Percentiles rank a stretch among this genome's conserved stretches.
Conservation (phyloP, 2,113 vertebrate species). For the Oriolus oriolus region DNA sequence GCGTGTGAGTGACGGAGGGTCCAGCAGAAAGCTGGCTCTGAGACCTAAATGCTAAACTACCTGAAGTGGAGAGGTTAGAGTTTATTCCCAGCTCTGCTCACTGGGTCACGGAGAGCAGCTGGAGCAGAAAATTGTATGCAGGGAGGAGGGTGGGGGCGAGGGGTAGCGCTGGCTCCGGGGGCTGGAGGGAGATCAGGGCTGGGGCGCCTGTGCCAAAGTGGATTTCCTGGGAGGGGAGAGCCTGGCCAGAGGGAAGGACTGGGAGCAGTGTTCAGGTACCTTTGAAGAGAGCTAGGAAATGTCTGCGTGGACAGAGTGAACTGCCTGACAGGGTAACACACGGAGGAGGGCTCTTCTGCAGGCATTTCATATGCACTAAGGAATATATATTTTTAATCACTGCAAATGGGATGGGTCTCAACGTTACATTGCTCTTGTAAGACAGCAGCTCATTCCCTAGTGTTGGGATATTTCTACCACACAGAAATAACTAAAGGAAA, state of each 20-base stretch:
- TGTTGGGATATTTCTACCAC: neutral
- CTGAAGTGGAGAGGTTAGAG: constrained; percentile 19
- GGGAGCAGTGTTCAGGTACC: neutral
- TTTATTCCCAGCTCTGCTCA: constrained; percentile 26
- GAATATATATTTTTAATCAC: neutral
- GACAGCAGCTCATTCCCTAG: neutral
- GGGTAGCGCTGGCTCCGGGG: fast-evolving
- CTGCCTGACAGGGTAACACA: neutral
- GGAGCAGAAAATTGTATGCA: constrained; percentile 5
- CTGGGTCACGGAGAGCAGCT: neutral
- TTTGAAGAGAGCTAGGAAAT: neutral
- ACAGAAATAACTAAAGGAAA: neutral
- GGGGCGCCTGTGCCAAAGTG: neutral
- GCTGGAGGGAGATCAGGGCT: neutral
- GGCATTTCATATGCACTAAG: fast-evolving
- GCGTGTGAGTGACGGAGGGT: neutral
- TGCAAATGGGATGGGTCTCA: neutral
- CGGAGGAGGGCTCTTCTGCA: neutral
- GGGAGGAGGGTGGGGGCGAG: neutral
- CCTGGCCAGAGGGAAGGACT: neutral
- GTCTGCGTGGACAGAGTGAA: neutral
- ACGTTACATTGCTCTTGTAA: neutral
- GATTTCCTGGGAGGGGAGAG: neutral
- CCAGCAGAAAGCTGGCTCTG: constrained; percentile 26
- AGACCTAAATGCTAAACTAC: constrained; percentile 31